Evolutionary conservation across 2,113 vertebrate genomes (phyloP), one percentile per base, ranked within the genome.

Genomic region (Semnornis frantzii): DNA sequence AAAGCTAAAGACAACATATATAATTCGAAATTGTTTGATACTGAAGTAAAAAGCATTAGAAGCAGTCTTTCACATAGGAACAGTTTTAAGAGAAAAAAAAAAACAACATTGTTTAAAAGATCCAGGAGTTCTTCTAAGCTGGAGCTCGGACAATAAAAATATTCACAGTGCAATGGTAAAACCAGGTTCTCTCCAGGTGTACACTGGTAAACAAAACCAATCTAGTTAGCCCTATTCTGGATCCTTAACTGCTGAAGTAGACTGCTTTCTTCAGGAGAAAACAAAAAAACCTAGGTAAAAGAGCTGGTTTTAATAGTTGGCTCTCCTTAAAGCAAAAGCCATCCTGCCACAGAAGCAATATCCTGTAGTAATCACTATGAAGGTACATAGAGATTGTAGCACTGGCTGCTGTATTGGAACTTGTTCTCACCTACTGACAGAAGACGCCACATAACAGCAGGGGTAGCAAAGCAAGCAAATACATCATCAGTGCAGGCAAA

Each of bases 381-480:
- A 17, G 0, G 6, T 30, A 21, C 31, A 30, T 46, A 6, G 50
- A 31, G 52, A 25, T 12, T 10, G 19, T 1, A 57, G 50, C 44
- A 19, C 37, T 8, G 20, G 50, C 39, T 85, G 65, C 16, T 21
- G 4, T 0, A 5, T 0, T 0, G 2, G n/a, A 46, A 55, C 48
- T 14, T 31, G 31, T 44, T 58, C 92, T 93, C 74, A 99, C 99
- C 99, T 52, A 99, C 98, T 13, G 98, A 98, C 3, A 99, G 98
- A n/a, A 99, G 98, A 37, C 98, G 98, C 99, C 99, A 99, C 57
- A 98, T 98, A 80, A 99, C 98, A 0, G 99, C 98, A 0, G 99
- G 98, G 9, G 98, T 98, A 79, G 99, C 98, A 52, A 99, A 99
- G 97, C 98, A 99, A 69, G 98, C 99, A 23, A 99, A 99, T 57